Evolutionary conservation across 1,140 invertebrate species (phyloP), one percentile per base, ranked within the genome.

Genomic region (Heliothis virescens): DNA sequence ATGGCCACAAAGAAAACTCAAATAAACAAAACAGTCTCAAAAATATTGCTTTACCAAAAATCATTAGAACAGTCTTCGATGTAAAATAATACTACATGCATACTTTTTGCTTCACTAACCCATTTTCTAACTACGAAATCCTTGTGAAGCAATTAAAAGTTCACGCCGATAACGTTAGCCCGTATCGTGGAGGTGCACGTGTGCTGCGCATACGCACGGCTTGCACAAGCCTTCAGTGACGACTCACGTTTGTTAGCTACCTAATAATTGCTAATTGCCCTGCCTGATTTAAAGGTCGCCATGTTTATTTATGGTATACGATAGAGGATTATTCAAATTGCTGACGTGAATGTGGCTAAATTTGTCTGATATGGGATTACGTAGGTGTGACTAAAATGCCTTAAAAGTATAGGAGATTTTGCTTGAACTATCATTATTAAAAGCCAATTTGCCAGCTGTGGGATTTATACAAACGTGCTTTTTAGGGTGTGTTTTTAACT

Each of bases 201-300:
- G 72, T 67, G 41, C 29, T 60, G 71, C 71, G 71, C 71, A 29
- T 26, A 12, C 69, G 69, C 72, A 75, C 10, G 15, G 41, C 18
- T 62, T 75, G 72, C 72, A 75, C 72, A 62, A 60, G 69, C 5
- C 26, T 2, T 15, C 11, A 3, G 1, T 75, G 57, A 75, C 72
- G 72, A 62, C 55, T 62, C 57, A 10, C n/a, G 5, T 60, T 50
- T 60, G 62, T 62, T 62, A 48, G 55, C 53, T 59, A 41, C 53
- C 55, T 26, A 60, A 18, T 75, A 75, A 75, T 74, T 59, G 41
- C 34, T 74, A 74, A 74, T 75, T 75, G 72, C 55, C 55, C 72
- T 21, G 16, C n/a, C 47, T 75, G 41, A 50, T 60, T 75, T 75
- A 75, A 62, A 75, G 72, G 41, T 75, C 57, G 18, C n/a, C 12